A percentile compares a stretch with the other conserved stretches of the same genome.
Evolutionary conservation across 2,888 invertebrate species (phyloP).

Genomic region (Ennomos fuscantarius): DNA sequence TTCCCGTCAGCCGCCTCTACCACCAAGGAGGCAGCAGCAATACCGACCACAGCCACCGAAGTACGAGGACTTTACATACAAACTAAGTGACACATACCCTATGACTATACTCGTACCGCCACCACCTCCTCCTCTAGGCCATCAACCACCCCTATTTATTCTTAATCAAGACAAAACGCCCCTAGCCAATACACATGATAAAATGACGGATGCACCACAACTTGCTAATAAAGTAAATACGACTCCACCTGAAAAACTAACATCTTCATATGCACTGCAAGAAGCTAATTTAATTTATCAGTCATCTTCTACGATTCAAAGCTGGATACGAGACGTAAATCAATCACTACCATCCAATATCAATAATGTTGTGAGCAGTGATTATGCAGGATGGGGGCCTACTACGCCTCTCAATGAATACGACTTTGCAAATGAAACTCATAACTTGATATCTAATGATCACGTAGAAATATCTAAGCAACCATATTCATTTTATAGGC

Average conservation of each 20-base stretch:
- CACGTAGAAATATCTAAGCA: constrained; percentile 55
- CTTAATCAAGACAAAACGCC: constrained; percentile 59
- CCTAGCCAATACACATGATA: constrained; percentile 46
- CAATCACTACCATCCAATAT: constrained; percentile 56
- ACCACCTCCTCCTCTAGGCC: constrained; percentile 82
- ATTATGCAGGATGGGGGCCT: constrained; percentile 81
- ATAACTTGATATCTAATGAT: constrained; percentile 70
- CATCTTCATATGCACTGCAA: constrained; percentile 83
- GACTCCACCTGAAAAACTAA: constrained; percentile 48
- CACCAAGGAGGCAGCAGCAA: constrained; percentile 49
- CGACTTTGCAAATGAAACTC: constrained; percentile 64
- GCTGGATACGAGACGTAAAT: constrained; percentile 70
- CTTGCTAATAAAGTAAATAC: constrained; percentile 52
- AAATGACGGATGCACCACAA: constrained; percentile 51
- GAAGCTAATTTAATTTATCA: constrained; percentile 88
- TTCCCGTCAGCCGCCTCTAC: constrained; percentile 71
- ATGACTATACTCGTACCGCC: constrained; percentile 90
- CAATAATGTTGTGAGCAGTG: constrained; percentile 69
- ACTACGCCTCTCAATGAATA: constrained; percentile 70
- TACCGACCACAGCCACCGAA: constrained; percentile 61
- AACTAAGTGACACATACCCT: constrained; percentile 83
- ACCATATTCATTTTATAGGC: constrained; percentile 71
- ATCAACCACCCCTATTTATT: constrained; percentile 65
- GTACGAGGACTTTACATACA: constrained; percentile 82
- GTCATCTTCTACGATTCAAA: constrained; percentile 82